These are phyloP conservation scores for Drosophila quadrilineata DNA, from an alignment of 1,140 invertebrate species.

Conservation along the genomic window DNA sequence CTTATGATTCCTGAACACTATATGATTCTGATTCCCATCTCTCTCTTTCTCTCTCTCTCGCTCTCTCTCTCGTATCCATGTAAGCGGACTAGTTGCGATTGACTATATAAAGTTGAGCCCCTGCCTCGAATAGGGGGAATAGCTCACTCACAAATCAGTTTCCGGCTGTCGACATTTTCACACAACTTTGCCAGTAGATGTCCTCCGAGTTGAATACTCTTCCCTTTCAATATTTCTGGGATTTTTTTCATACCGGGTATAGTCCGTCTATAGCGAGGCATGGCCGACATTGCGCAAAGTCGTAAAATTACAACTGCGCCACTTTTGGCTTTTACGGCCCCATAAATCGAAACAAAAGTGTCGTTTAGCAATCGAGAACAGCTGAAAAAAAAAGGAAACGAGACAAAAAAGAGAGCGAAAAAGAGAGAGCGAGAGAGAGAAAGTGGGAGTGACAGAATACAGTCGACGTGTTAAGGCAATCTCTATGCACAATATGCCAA, in stretches of 20 bases:
- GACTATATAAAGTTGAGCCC: no score
- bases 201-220: no score
- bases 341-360: slow-evolving; percentile 66
- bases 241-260: neutral
- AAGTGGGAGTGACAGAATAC: neutral
- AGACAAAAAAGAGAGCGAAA: neutral
- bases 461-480: slow-evolving; percentile 20
- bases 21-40: slow-evolving; percentile 40
- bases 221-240: neutral
- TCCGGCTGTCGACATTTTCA: neutral
- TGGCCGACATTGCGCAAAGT: slow-evolving; percentile 45
- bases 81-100: no score
- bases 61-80: no score
- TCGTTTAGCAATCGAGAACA: slow-evolving; percentile 58
- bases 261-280: no score
- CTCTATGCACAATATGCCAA: slow-evolving; percentile 11
- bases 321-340: slow-evolving; percentile 58
- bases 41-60: no score
- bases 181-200: neutral
- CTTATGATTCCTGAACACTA: slow-evolving; percentile 1
- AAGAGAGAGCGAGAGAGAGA: neutral
- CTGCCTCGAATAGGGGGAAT: no score
- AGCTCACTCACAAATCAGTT: slow-evolving; percentile 21
- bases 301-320: slow-evolving; percentile 60
- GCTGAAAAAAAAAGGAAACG: slow-evolving; percentile 8